Evolutionary conservation across 2,888 invertebrate genomes (phyloP).

Genomic region (Eupithecia exiguata): DNA sequence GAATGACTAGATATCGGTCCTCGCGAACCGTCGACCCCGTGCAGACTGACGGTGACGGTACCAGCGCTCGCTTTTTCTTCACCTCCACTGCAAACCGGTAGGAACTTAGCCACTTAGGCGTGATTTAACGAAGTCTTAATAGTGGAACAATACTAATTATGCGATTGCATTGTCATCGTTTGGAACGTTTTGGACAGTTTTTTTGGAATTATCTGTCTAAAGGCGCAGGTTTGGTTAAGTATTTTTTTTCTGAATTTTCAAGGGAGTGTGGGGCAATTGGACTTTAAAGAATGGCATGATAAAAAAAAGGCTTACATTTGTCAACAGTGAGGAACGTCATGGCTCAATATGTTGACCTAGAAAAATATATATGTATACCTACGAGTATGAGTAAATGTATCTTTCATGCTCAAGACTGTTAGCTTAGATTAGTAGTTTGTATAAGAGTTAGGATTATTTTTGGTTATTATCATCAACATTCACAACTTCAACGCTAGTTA

Average conservation of each 20-base stretch:
- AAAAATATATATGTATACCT: no score
- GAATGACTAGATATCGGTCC: slow-evolving; percentile 81
- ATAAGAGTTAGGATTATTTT: no score
- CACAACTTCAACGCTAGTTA: no score
- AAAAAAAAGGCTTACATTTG: not conserved
- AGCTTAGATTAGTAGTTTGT: no score
- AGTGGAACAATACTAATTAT: slow-evolving; percentile 68
- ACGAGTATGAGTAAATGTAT: no score
- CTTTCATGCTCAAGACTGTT: no score
- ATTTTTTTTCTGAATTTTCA: not conserved
- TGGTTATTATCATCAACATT: no score
- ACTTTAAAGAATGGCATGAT: not conserved
- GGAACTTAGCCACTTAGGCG: slow-evolving; percentile 59
- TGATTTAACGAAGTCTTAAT: slow-evolving; percentile 73
- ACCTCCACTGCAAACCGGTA: slow-evolving; percentile 74
- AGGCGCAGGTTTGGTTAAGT: not conserved
- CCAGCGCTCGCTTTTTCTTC: slow-evolving; percentile 81
- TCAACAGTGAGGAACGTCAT: not conserved
- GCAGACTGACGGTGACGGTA: slow-evolving; percentile 72
- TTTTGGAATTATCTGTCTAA: not conserved
- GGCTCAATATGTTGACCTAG: no score
- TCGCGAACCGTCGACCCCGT: slow-evolving; percentile 76
- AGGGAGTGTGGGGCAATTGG: not conserved
- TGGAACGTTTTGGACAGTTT: not conserved
- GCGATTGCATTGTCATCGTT: slow-evolving; percentile 48